Evolutionary conservation across 2,797 vertebrate species (phyloP).

Genomic region (Philypnodon macrostomus): DNA sequence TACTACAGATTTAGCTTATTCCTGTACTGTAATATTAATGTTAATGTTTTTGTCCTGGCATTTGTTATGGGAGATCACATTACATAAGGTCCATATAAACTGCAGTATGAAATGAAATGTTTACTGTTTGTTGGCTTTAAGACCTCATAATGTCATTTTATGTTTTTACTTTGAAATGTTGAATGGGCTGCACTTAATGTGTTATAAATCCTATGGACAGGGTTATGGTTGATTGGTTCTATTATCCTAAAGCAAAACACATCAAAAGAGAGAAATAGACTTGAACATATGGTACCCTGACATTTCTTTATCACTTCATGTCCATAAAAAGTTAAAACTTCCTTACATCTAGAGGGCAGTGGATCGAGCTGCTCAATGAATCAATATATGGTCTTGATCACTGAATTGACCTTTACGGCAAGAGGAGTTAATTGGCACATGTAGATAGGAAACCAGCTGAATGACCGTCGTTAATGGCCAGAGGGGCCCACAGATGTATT

Average conservation of each 20-base stretch:
- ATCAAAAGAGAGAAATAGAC: conserved; percentile 20
- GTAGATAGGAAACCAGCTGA: conserved; percentile 8
- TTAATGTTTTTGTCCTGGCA: too few species aligned
- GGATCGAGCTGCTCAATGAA: conserved; percentile 58
- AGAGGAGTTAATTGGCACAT: conserved; percentile 3
- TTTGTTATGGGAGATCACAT: background rate
- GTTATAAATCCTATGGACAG: conserved; percentile 42
- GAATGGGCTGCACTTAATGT: conserved; percentile 30
- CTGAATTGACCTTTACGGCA: conserved; percentile 34
- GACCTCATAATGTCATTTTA: conserved; percentile 33
- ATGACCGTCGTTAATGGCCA: conserved; percentile 30
- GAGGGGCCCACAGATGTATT: conserved; percentile 28
- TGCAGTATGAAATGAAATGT: conserved; percentile 16
- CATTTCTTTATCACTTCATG: conserved; percentile 20
- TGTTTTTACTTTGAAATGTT: conserved; percentile 43
- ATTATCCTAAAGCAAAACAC: conserved; percentile 23
- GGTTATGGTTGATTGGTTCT: conserved; percentile 34
- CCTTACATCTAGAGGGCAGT: conserved; percentile 53
- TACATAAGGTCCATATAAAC: too few species aligned
- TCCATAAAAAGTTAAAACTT: conserved; percentile 54
- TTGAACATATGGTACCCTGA: background rate
- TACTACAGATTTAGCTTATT: too few species aligned
- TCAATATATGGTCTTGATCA: conserved; percentile 59
- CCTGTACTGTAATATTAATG: too few species aligned
- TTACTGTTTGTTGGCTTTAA: conserved; percentile 40